Evolutionary conservation across 2,113 vertebrate genomes (phyloP).

Genomic region (Hystrix cristata): DNA sequence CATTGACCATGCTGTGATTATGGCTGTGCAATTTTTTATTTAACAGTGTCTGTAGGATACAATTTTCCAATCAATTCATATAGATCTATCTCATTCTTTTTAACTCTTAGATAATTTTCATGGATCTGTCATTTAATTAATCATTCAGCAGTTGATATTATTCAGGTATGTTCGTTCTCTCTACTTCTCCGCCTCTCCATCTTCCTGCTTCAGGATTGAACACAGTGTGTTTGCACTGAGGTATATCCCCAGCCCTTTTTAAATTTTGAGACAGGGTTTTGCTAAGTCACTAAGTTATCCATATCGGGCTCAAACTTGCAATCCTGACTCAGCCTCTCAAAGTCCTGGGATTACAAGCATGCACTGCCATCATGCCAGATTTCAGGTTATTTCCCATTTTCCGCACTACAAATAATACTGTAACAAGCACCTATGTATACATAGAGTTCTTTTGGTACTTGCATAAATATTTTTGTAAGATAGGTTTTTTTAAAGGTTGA

Average conservation of each 20-base stretch:
- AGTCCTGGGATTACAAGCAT: background rate
- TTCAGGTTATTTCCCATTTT: constrained; percentile 30
- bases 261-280: background rate
- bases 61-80: background rate
- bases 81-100: background rate
- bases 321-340: background rate
- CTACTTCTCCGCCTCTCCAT: background rate
- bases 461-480: background rate
- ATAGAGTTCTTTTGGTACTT: background rate
- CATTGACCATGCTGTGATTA: background rate
- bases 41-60: background rate
- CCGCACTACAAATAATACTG: background rate
- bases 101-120: background rate
- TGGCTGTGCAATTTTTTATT: background rate
- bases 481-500: background rate
- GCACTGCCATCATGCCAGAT: background rate
- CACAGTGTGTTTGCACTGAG: background rate
- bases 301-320: background rate
- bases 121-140: background rate
- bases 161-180: background rate
- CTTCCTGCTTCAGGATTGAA: background rate
- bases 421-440: background rate
- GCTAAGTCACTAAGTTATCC: background rate
- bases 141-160: background rate
- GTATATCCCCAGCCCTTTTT: background rate